A percentile compares a stretch with the other conserved stretches of the same genome.
phyloP scores from a whole-genome alignment of 2,113 vertebrate species.

The Henicopernis longicauda region DNA sequence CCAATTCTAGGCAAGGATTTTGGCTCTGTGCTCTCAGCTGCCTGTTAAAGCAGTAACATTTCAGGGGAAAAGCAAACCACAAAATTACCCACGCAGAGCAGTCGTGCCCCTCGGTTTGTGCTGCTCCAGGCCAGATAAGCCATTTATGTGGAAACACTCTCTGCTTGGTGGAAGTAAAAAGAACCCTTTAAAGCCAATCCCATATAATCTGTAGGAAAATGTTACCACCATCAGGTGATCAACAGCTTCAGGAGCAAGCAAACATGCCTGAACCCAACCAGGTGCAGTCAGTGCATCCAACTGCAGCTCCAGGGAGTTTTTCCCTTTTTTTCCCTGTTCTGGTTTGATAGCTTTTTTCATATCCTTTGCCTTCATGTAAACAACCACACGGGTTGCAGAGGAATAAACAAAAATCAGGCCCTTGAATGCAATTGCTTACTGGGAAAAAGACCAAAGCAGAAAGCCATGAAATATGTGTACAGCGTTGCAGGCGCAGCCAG shows the following conservation, averaged over 20 bases:
- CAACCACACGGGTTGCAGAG: accelerated
- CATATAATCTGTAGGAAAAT: neutral
- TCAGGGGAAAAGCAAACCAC: accelerated
- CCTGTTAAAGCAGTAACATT: neutral
- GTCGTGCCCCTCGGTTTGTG: neutral
- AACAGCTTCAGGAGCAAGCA: neutral
- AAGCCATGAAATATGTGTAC: accelerated
- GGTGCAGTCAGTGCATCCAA: neutral
- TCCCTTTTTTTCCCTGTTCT: neutral
- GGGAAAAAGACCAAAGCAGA: neutral
- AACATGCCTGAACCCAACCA: neutral
- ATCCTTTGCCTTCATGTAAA: neutral
- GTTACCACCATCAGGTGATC: neutral
- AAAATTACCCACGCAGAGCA: neutral
- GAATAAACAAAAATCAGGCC: neutral
- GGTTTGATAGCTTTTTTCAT: neutral
- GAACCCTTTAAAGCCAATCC: neutral
- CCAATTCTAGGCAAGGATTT: neutral
- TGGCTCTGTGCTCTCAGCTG: neutral
- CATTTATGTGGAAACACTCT: neutral
- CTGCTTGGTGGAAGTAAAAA: neutral
- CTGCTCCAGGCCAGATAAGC: neutral
- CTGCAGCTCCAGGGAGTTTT: neutral
- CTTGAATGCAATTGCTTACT: neutral
- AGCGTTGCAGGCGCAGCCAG: neutral